These are phyloP conservation scores for Haliclona indistincta DNA, from an alignment of 37 sponge, comb jelly and placozoan species.

Conservation along the genomic window DNA sequence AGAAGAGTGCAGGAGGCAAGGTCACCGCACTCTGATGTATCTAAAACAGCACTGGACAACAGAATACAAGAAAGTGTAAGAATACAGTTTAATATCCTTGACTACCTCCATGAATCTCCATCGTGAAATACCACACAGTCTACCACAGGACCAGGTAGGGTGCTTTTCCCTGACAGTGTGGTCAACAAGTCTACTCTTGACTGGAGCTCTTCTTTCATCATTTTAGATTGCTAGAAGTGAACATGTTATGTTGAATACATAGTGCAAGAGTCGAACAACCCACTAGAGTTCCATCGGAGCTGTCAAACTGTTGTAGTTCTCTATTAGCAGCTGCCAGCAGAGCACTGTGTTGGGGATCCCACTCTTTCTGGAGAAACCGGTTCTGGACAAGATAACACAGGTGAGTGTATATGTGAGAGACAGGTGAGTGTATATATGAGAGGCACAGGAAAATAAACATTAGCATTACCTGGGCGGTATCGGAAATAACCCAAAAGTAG, in stretches of 20 bases:
- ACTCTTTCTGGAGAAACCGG: slow-evolving; percentile 41
- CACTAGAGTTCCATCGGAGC: background rate
- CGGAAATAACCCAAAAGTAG: no score
- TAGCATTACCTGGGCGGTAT: no score
- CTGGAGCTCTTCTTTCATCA: slow-evolving; percentile 72
- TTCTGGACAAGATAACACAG: slow-evolving; percentile 11
- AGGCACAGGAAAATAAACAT: no score
- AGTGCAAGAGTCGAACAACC: background rate
- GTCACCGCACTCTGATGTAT: slow-evolving; percentile 83
- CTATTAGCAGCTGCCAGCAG: slow-evolving; percentile 36
- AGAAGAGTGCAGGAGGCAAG: slow-evolving; percentile 57
- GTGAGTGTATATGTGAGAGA: background rate
- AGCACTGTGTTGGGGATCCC: slow-evolving; percentile 59
- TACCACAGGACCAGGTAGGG: slow-evolving; percentile 73
- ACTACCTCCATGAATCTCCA: slow-evolving; percentile 78
- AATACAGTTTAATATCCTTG: background rate
- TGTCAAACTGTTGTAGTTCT: slow-evolving; percentile 56
- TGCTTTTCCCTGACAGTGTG: slow-evolving; percentile 35
- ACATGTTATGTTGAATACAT: background rate
- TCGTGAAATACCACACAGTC: slow-evolving; percentile 94
- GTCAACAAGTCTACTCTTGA: slow-evolving; percentile 65
- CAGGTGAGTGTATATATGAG: background rate
- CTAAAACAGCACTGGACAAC: slow-evolving; percentile 76
- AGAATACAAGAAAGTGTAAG: slow-evolving; percentile 1
- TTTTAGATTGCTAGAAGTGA: slow-evolving; percentile 12